A percentile compares a stretch with the other conserved stretches of the same genome.
Evolutionary conservation across 2,113 vertebrate genomes (phyloP).

Genomic region (Podarcis muralis): DNA sequence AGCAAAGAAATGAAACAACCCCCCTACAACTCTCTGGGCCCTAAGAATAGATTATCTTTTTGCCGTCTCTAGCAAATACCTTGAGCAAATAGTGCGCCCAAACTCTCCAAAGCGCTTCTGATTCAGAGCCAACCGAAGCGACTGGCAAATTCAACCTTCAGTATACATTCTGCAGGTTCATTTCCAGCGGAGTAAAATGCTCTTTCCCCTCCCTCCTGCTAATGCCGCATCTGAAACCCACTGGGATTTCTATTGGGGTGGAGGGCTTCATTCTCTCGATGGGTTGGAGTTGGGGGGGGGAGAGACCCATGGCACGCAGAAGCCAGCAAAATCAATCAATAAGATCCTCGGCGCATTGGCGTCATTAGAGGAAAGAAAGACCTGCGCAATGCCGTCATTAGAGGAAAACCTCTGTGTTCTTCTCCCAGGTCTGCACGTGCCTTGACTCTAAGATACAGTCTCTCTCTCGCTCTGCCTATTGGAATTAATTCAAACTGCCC

Average conservation of each 20-base stretch:
- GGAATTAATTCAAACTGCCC: constrained; percentile 69
- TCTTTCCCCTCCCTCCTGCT: neutral
- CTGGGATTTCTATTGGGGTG: neutral
- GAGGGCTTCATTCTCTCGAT: neutral
- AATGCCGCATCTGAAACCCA: neutral
- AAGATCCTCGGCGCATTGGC: neutral
- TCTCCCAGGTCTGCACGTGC: constrained; percentile 35
- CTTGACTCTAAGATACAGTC: constrained; percentile 46
- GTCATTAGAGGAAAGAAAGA: constrained; percentile 5
- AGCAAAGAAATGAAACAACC: constrained; percentile 1
- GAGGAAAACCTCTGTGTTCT: constrained; percentile 60
- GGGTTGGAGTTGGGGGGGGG: neutral
- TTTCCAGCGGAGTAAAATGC: constrained; percentile 13
- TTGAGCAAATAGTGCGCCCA: neutral
- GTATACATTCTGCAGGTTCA: neutral
- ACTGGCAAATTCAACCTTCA: constrained; percentile 2
- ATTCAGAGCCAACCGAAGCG: neutral
- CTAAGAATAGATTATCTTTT: neutral
- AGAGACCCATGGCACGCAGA: neutral
- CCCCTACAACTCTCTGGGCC: neutral
- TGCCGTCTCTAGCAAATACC: neutral
- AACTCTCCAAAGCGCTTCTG: neutral
- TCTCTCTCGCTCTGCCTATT: constrained; percentile 27
- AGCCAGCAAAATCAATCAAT: neutral
- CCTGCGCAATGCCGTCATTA: constrained; percentile 14